A percentile compares a stretch with the other conserved stretches of the same genome.
Conservation (phyloP, 2,113 vertebrate species). For the Apeltes quadracus region DNA sequence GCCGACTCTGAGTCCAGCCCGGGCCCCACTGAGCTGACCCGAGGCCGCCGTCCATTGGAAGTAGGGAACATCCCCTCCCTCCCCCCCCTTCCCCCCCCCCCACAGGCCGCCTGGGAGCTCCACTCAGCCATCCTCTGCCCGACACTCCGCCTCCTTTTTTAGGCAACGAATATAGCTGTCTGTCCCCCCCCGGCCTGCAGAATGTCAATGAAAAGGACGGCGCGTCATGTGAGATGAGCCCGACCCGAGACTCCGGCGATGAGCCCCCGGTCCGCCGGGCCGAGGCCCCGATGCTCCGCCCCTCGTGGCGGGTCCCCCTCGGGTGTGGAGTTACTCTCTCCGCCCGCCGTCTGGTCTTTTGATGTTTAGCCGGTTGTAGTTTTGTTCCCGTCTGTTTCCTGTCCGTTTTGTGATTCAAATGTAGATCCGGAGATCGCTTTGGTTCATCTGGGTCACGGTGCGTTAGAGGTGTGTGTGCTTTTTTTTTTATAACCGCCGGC, state of each 20-base stretch:
- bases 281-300: constrained; percentile 28
- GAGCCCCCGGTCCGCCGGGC: no score
- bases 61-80: no score
- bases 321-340: constrained; percentile 71
- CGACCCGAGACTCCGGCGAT: constrained; percentile 14
- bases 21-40: constrained; percentile 59
- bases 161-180: no score
- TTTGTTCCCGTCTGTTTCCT: constrained; percentile 36
- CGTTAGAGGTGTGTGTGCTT: constrained; percentile 17
- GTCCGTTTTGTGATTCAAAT: constrained; percentile 47
- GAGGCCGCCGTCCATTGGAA: constrained; percentile 65
- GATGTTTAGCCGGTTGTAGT: constrained; percentile 38
- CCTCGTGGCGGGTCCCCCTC: no score
- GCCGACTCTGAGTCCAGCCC: constrained; percentile 47
- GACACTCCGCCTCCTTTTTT: constrained; percentile 78
- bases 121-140: constrained; percentile 70
- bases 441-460: constrained; percentile 49
- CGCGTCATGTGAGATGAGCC: constrained; percentile 50
- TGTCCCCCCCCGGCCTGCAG: no score
- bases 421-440: constrained; percentile 57
- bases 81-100: no score
- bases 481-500: constrained; percentile 37
- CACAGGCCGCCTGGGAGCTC: no score
- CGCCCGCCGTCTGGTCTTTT: constrained; percentile 54
- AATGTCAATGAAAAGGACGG: constrained; percentile 77